Base-by-base conservation (phyloP, 2,797 vertebrate genomes). In the Stomatorhinus walkeri region DNA sequence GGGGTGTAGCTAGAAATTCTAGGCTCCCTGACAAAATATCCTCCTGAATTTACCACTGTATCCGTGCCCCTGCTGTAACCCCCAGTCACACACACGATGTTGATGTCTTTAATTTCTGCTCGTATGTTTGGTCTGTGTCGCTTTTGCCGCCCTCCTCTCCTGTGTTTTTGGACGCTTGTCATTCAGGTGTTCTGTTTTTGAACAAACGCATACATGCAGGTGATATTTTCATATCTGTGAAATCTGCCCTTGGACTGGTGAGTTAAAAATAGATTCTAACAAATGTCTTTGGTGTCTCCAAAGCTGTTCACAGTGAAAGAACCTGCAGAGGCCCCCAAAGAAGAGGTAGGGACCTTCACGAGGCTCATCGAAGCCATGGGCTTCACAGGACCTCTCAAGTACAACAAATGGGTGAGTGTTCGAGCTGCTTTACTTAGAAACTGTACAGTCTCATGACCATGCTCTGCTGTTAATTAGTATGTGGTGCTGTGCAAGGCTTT, bases 321-420 rank as follows among this genome's bases (percentile, higher is more conserved):
- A 93, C 96, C 96, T 0, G 89, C 91, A 3, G 96, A 96, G 91
- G 93, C 96, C 54, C 90, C 94, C 28, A 97, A 97, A 85, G 98
- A 99, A 90, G 98, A 98, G 91, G 97, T 99, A 48, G 95, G 98
- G 7, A 90, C 96, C 85, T 96, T 99, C 91, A 99, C 98, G 0
- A 98, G 96, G 93, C 95, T 99, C 85, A 97, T 99, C 19, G 98
- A 99, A 95, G 98, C 98, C 90, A 95, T 99, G 95, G 98, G 98
- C 90, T 99, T 99, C 94, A 98, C 98, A 0, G 98, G 98, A 90
- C 96, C 98, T 1, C 96, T 99, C 92, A 99, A 98, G 91, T 99
- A 99, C 92, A 99, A 96, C 95, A 99, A 97, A 97, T 99, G 98
- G 98, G 98, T 99, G 96, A 97, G 91, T 89, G 46, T 8, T 6